phyloP scores from a whole-genome alignment of 2,888 invertebrate genomes.

The Diarsia rubi region DNA sequence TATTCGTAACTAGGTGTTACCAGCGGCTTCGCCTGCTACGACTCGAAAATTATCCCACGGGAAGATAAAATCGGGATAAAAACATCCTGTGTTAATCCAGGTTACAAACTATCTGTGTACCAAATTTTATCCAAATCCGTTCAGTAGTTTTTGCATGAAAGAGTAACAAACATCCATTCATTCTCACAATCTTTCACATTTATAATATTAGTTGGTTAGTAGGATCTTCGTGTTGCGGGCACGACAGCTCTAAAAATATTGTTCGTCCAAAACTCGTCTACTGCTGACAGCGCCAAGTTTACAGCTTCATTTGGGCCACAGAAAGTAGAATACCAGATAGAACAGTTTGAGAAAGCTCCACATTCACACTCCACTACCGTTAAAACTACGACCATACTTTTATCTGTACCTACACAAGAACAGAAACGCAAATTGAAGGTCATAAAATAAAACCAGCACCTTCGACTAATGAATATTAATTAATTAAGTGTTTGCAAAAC shows the following conservation, averaged over 20 bases:
- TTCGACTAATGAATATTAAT: conserved; percentile 43
- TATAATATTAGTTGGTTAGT: too few species aligned
- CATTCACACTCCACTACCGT: background rate
- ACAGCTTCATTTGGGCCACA: background rate
- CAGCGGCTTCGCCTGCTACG: too few species aligned
- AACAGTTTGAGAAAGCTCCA: background rate
- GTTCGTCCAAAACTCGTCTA: background rate
- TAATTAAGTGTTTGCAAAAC: conserved; percentile 20
- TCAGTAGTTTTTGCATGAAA: too few species aligned
- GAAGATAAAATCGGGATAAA: too few species aligned
- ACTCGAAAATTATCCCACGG: too few species aligned
- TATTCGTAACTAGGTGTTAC: too few species aligned
- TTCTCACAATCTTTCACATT: too few species aligned
- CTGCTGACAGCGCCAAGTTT: background rate
- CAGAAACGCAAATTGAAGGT: conserved; percentile 7
- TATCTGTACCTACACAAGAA: background rate
- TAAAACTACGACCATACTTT: background rate
- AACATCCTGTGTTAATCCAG: too few species aligned
- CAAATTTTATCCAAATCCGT: too few species aligned
- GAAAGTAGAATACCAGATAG: background rate
- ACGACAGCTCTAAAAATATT: background rate
- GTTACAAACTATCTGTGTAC: too few species aligned
- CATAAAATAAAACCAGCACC: conserved; percentile 29
- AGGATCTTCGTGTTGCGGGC: background rate
- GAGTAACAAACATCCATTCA: too few species aligned